Evolutionary conservation across 2,888 invertebrate species (phyloP).

Genomic region (Antitype chi): DNA sequence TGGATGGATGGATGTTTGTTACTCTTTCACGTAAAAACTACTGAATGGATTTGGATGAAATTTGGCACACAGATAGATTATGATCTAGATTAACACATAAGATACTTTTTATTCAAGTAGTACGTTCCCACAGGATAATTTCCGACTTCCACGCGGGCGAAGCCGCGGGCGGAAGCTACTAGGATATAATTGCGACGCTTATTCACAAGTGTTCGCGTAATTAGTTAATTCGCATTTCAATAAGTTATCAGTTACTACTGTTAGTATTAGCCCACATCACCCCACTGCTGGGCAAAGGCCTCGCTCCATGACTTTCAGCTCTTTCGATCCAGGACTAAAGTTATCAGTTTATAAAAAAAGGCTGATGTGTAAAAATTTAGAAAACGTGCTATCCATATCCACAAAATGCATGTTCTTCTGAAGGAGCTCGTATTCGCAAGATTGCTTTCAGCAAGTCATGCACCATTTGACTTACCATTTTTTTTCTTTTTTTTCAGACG

Average conservation of each 20-base stretch:
- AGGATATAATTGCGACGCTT: too few species aligned
- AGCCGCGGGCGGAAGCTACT: too few species aligned
- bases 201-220: not conserved
- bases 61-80: too few species aligned
- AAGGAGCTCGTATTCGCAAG: not conserved
- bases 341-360: not conserved
- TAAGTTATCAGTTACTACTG: not conserved
- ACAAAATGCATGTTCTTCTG: not conserved
- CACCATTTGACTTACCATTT: not conserved
- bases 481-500: constrained; percentile 63
- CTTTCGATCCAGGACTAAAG: not conserved
- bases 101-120: too few species aligned
- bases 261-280: not conserved
- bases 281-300: not conserved
- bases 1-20: too few species aligned
- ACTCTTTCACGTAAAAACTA: too few species aligned
- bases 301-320: not conserved
- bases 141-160: too few species aligned
- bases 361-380: not conserved
- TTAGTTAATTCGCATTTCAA: not conserved
- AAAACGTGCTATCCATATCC: not conserved
- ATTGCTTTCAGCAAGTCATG: not conserved
- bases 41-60: too few species aligned
- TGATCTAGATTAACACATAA: too few species aligned
- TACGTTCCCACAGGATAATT: too few species aligned